phyloP scores from a whole-genome alignment of 2,113 vertebrate genomes.

The Tupaia tana region DNA sequence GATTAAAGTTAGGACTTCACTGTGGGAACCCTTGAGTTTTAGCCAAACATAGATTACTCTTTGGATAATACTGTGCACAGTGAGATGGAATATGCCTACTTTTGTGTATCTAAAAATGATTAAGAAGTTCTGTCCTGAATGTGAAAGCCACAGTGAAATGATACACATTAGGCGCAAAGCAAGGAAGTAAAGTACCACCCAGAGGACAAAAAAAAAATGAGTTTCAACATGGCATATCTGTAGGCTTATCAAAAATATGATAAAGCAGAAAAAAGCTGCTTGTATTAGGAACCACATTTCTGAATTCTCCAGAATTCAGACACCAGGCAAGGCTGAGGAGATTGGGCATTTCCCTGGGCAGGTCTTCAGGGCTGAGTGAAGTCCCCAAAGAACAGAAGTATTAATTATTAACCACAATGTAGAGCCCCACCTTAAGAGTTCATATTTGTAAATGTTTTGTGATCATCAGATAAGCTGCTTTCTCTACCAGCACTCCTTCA shows the following conservation, averaged over 20 bases:
- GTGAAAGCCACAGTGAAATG: slow-evolving; percentile 75
- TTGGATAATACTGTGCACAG: slow-evolving; percentile 76
- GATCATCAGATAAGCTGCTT: slow-evolving; percentile 67
- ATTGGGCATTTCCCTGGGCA: background rate
- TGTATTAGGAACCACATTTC: slow-evolving; percentile 48
- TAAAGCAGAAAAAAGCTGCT: slow-evolving; percentile 46
- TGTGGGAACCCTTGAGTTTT: slow-evolving; percentile 72
- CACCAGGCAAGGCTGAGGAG: background rate
- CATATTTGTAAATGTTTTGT: slow-evolving; percentile 61
- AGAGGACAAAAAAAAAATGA: slow-evolving; percentile 62
- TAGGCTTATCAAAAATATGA: slow-evolving; percentile 65
- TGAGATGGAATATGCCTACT: slow-evolving; percentile 73
- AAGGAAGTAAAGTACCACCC: slow-evolving; percentile 72
- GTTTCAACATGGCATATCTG: slow-evolving; percentile 69
- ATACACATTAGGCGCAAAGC: slow-evolving; percentile 70
- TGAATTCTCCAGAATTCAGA: slow-evolving; percentile 10
- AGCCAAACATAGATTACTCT: slow-evolving; percentile 78
- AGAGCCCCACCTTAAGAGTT: slow-evolving; percentile 10
- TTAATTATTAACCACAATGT: slow-evolving; percentile 67
- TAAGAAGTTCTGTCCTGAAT: slow-evolving; percentile 78
- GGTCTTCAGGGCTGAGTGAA: background rate
- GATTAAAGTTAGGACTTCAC: slow-evolving; percentile 80
- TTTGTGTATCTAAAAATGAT: slow-evolving; percentile 80
- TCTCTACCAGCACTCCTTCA: background rate
- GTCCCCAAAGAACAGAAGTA: slow-evolving; percentile 51